A percentile compares a stretch with the other conserved stretches of the same genome.
Evolutionary conservation across 2,888 invertebrate species (phyloP).

Genomic region (Drosophila kuntzei): DNA sequence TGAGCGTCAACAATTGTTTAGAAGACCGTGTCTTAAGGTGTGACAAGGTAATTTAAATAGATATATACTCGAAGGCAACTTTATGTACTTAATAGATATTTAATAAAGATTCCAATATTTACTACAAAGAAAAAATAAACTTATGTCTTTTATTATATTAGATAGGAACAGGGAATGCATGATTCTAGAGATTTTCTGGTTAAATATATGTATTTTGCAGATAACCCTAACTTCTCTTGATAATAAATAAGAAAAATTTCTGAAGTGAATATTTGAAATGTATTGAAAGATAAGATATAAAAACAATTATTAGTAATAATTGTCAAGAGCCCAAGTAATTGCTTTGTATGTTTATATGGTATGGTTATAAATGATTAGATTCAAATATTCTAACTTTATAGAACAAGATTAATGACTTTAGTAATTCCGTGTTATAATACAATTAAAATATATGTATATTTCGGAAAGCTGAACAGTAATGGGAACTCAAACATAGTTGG

Average conservation of each 20-base stretch:
- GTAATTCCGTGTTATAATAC: too few relatives aligned
- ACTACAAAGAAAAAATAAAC: neutral
- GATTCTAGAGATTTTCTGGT: too few relatives aligned
- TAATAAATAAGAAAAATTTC: neutral
- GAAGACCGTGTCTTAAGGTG: constrained; percentile 86
- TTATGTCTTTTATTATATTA: neutral
- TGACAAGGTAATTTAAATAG: neutral
- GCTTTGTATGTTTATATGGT: neutral
- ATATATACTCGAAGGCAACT: constrained; percentile 6
- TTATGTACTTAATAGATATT: constrained; percentile 16
- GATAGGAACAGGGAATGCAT: too few relatives aligned
- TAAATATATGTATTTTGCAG: neutral
- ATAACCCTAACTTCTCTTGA: neutral
- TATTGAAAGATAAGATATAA: constrained; percentile 2
- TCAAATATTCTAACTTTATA: neutral
- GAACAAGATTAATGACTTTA: neutral
- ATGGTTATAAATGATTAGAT: neutral
- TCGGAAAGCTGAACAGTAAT: too few relatives aligned
- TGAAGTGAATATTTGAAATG: neutral
- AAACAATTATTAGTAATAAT: constrained; percentile 1
- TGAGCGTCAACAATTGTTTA: constrained; percentile 92
- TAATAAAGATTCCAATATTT: neutral
- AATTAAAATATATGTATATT: too few relatives aligned
- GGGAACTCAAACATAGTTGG: neutral
- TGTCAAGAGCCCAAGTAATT: neutral